Evolutionary conservation across 1,140 invertebrate genomes (phyloP).

Genomic region (Drosophila kurseongensis): DNA sequence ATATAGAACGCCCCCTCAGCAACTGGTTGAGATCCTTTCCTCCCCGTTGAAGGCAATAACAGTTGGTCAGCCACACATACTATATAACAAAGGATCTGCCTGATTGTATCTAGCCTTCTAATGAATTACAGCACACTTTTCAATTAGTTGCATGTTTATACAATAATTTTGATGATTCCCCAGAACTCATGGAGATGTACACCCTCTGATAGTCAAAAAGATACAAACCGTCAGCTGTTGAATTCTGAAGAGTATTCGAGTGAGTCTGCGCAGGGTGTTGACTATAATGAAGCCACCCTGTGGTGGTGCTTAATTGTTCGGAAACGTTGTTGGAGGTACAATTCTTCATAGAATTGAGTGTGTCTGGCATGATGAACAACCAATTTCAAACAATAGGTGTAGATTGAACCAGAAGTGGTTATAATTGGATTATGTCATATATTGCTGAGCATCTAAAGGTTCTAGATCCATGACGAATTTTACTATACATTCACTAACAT

Average conservation of each 20-base stretch:
- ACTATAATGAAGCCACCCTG: conserved; percentile 35
- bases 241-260: conserved; percentile 16
- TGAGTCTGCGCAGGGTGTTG: conserved; percentile 41
- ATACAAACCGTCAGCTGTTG: conserved; percentile 58
- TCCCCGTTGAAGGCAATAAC: conserved; percentile 22
- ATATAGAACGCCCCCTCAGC: conserved; percentile 28
- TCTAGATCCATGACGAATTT: background rate
- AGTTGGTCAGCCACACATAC: conserved; percentile 32
- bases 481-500: too few species aligned
- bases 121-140: conserved; percentile 72
- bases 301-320: conserved; percentile 57
- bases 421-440: background rate
- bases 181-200: conserved; percentile 20
- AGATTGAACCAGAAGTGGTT: background rate
- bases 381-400: conserved; percentile 1
- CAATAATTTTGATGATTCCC: conserved; percentile 57
- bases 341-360: background rate
- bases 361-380: background rate
- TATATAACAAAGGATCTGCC: conserved; percentile 9
- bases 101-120: conserved; percentile 45
- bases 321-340: conserved; percentile 11
- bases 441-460: background rate
- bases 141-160: conserved; percentile 63
- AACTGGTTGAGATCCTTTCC: conserved; percentile 17
- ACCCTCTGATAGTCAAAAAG: conserved; percentile 26